Percentiles rank a stretch among this genome's conserved stretches.
Evolutionary conservation across 2,797 vertebrate species (phyloP).

Genomic region (Esox lucius): DNA sequence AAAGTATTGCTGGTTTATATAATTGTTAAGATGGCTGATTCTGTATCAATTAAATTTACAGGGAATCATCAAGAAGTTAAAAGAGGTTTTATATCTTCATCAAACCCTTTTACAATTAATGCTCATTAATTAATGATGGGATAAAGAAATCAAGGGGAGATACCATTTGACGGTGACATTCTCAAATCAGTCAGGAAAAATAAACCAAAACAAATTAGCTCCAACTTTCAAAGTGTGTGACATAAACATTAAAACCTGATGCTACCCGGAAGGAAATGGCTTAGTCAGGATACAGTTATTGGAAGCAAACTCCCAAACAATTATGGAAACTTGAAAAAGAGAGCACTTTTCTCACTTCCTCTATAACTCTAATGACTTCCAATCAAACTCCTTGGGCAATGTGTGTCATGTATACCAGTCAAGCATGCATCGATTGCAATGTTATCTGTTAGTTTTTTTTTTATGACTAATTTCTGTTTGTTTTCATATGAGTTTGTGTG

Average conservation of each 20-base stretch:
- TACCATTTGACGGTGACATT: constrained; percentile 4
- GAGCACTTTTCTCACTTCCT: constrained; percentile 55
- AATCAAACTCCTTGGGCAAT: constrained; percentile 53
- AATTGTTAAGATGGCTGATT: background rate
- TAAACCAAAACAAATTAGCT: constrained; percentile 44
- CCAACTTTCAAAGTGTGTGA: constrained; percentile 47
- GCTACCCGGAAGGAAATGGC: constrained; percentile 60
- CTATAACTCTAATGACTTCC: constrained; percentile 56
- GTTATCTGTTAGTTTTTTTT: constrained; percentile 3
- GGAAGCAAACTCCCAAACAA: constrained; percentile 70
- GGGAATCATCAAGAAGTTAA: background rate
- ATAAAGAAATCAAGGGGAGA: background rate
- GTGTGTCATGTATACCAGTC: constrained; percentile 56
- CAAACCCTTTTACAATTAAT: background rate
- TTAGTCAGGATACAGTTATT: constrained; percentile 60
- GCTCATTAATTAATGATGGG: background rate
- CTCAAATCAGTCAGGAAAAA: constrained; percentile 15
- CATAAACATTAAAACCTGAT: constrained; percentile 64
- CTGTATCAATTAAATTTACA: background rate
- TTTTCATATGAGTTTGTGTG: background rate
- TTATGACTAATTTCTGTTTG: background rate
- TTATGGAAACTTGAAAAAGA: constrained; percentile 53
- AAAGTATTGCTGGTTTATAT: background rate
- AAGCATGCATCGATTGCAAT: constrained; percentile 13
- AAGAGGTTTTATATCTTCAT: background rate